These are phyloP conservation scores for Cyprinus carpio DNA, from an alignment of 2,113 vertebrate genomes.

Conservation along the genomic window DNA sequence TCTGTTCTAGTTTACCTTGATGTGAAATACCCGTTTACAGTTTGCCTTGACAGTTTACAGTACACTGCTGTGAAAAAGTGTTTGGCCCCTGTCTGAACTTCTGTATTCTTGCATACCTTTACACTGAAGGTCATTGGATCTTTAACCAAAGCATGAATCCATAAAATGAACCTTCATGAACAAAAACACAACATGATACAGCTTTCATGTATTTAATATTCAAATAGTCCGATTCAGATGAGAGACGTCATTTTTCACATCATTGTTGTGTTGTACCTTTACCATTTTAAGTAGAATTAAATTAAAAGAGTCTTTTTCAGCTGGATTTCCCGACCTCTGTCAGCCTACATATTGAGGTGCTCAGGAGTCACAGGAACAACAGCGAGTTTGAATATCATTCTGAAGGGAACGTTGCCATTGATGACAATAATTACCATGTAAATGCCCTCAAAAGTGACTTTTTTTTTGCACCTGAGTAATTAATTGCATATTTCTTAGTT, in stretches of 20 bases:
- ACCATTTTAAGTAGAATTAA: not conserved
- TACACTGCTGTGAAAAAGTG: not conserved
- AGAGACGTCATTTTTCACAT: not conserved
- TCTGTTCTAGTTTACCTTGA: not conserved
- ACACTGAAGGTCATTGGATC: not conserved
- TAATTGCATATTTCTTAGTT: not conserved
- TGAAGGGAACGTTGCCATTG: conserved; percentile 65
- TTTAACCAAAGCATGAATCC: not conserved
- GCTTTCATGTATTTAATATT: not conserved
- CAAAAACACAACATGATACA: too few relatives aligned
- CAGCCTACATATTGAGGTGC: conserved; percentile 71
- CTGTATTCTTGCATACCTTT: not conserved
- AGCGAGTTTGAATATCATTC: conserved; percentile 68
- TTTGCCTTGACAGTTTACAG: not conserved
- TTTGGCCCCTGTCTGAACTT: not conserved
- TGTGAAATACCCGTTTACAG: not conserved
- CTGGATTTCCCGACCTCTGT: conserved; percentile 73
- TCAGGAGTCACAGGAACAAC: conserved; percentile 63
- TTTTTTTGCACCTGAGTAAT: not conserved
- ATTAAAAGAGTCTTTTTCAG: conserved; percentile 65
- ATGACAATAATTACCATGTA: conserved; percentile 73
- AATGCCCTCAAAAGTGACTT: conserved; percentile 37
- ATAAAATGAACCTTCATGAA: not conserved
- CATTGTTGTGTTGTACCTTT: not conserved
- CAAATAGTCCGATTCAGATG: not conserved